Conservation (phyloP, 2,113 vertebrate genomes). For the Petrocephalus microphthalmus region DNA sequence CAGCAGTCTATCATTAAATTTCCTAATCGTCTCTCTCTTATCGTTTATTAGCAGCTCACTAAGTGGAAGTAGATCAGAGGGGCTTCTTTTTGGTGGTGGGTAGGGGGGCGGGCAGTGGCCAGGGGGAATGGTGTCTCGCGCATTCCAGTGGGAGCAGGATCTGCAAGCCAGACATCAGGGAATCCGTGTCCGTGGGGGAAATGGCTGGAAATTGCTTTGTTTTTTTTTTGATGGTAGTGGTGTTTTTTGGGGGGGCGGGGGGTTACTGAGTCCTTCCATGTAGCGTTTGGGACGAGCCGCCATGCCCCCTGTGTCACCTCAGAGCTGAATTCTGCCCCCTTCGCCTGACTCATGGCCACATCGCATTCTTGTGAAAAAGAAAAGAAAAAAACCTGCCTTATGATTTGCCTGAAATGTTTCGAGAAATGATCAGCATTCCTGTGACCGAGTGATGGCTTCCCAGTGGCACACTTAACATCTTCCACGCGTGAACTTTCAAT, state of each 20-base stretch:
- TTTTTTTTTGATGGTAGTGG: neutral
- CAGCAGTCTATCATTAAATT: conserved; percentile 28
- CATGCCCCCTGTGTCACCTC: neutral
- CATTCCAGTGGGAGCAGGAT: conserved; percentile 9
- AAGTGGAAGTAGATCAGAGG: conserved; percentile 24
- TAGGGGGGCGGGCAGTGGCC: neutral
- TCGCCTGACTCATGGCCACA: neutral
- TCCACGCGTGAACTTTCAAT: conserved; percentile 37
- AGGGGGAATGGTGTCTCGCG: neutral
- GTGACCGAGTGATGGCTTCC: neutral
- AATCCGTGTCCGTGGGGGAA: conserved; percentile 17
- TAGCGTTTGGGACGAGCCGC: neutral
- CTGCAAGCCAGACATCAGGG: conserved; percentile 24
- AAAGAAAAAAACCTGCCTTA: neutral
- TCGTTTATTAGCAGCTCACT: conserved; percentile 28
- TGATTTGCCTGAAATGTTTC: neutral
- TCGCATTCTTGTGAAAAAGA: neutral
- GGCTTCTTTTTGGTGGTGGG: neutral
- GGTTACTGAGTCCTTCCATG: neutral
- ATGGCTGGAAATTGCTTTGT: conserved; percentile 14
- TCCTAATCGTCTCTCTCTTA: conserved; percentile 24
- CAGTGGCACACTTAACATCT: neutral
- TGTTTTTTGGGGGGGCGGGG: neutral
- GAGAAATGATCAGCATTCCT: neutral
- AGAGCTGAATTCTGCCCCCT: neutral